A percentile compares a stretch with the other conserved stretches of the same genome.
Conservation (phyloP, 2,113 vertebrate species). For the Collichthys lucidus region DNA sequence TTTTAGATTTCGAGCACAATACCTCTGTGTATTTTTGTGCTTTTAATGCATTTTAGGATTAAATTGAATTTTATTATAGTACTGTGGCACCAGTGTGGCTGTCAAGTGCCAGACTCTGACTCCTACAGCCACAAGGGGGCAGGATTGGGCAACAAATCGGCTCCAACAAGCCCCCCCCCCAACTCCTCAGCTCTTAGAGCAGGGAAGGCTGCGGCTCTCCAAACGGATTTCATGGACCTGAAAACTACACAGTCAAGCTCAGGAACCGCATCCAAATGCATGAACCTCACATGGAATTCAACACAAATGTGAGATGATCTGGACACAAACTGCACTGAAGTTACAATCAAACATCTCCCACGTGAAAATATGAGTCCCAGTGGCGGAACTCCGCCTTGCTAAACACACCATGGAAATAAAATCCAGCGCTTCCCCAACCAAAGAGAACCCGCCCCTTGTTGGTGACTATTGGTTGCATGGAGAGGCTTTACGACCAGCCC, state of each 20-base stretch:
- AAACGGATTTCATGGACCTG: neutral
- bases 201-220: neutral
- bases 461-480: slow-evolving; percentile 64
- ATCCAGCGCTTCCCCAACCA: slow-evolving; percentile 29
- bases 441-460: slow-evolving; percentile 66
- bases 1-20: neutral
- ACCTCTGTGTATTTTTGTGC: neutral
- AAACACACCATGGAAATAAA: slow-evolving; percentile 43
- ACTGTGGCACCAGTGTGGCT: neutral
- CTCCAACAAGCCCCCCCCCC: rapidly evolving
- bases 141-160: slow-evolving; percentile 30
- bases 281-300: neutral
- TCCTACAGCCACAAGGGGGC: slow-evolving; percentile 54
- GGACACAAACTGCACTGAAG: neutral
- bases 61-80: neutral
- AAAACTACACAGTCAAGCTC: neutral
- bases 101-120: neutral
- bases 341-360: slow-evolving; percentile 18
- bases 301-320: rapidly evolving
- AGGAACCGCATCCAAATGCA: neutral
- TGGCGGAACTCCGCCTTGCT: slow-evolving; percentile 45
- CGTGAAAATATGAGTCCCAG: slow-evolving; percentile 31
- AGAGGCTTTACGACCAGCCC: slow-evolving; percentile 8
- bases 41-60: too few species aligned
- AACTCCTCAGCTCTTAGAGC: neutral